Evolutionary conservation across 2,113 vertebrate genomes (phyloP).

Genomic region (Lipotes vexillifer): DNA sequence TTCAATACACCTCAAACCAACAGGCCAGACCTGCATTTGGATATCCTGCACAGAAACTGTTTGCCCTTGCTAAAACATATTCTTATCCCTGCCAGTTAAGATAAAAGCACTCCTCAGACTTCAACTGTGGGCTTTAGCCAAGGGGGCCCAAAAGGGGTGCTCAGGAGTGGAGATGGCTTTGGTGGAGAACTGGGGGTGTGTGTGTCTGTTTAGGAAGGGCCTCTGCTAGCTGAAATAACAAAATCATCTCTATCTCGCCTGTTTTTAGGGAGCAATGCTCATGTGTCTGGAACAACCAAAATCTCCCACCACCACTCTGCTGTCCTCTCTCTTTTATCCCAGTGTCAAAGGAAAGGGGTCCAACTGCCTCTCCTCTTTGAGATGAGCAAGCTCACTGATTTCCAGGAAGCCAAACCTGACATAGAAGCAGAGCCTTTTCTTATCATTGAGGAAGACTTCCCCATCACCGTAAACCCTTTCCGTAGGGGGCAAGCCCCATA

Average conservation of each 20-base stretch:
- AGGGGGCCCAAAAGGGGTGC: background rate
- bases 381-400: background rate
- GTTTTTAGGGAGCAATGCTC: too few relatives aligned
- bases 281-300: background rate
- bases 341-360: background rate
- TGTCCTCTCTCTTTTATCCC: background rate
- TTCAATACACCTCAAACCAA: conserved; percentile 51
- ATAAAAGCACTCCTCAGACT: background rate
- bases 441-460: background rate
- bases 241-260: background rate
- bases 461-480: background rate
- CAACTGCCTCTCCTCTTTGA: background rate
- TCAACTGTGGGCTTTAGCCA: background rate
- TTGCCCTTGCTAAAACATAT: conserved; percentile 18
- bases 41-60: conserved; percentile 39
- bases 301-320: background rate
- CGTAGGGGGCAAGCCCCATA: background rate
- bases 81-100: background rate
- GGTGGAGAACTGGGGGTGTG: background rate
- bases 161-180: background rate
- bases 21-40: background rate
- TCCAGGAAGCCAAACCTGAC: background rate
- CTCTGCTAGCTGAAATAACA: background rate
- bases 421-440: background rate
- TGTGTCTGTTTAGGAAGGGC: background rate